These are phyloP conservation scores for Drosophila kepulauana DNA, from an alignment of 1,140 invertebrate species.

Conservation along the genomic window DNA sequence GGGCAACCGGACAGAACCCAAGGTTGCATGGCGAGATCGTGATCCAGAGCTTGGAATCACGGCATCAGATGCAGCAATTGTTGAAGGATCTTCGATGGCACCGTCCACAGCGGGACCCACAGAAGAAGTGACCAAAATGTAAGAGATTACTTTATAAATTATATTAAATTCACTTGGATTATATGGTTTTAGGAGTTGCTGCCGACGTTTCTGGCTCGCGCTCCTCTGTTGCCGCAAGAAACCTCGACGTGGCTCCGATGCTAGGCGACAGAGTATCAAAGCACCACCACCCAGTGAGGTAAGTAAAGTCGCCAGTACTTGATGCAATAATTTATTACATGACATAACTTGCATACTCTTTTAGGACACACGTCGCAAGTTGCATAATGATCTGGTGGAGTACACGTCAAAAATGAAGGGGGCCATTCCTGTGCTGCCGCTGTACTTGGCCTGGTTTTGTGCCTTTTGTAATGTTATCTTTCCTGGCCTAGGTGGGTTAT, in stretches of 20 bases:
- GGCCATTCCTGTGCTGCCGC: slow-evolving; percentile 94
- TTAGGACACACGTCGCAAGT: slow-evolving; percentile 92
- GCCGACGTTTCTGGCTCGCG: slow-evolving; percentile 75
- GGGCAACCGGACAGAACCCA: slow-evolving; percentile 23
- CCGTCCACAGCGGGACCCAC: slow-evolving; percentile 50
- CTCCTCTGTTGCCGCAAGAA: slow-evolving; percentile 83
- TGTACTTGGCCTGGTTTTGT: slow-evolving; percentile 93
- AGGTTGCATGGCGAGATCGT: slow-evolving; percentile 83
- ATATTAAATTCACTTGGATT: background rate
- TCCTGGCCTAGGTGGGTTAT: slow-evolving; percentile 92
- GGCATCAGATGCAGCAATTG: slow-evolving; percentile 70
- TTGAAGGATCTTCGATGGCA: slow-evolving; percentile 73
- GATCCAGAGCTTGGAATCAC: slow-evolving; percentile 77
- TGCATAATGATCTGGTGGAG: slow-evolving; percentile 91
- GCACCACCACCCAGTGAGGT: slow-evolving; percentile 88
- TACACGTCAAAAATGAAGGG: slow-evolving; percentile 93
- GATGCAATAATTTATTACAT: background rate
- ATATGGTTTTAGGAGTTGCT: slow-evolving; percentile 63
- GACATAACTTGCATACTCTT: background rate
- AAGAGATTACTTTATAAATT: slow-evolving; percentile 11
- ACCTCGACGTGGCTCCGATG: slow-evolving; percentile 83
- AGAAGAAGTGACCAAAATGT: slow-evolving; percentile 54
- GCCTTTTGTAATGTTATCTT: slow-evolving; percentile 93
- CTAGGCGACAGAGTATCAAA: slow-evolving; percentile 87
- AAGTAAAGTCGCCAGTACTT: slow-evolving; percentile 18